Percentiles rank a stretch among this genome's conserved stretches.
These are phyloP conservation scores for Eupristina koningsbergeri DNA, from an alignment of 1,140 invertebrate genomes.

Conservation along the genomic window DNA sequence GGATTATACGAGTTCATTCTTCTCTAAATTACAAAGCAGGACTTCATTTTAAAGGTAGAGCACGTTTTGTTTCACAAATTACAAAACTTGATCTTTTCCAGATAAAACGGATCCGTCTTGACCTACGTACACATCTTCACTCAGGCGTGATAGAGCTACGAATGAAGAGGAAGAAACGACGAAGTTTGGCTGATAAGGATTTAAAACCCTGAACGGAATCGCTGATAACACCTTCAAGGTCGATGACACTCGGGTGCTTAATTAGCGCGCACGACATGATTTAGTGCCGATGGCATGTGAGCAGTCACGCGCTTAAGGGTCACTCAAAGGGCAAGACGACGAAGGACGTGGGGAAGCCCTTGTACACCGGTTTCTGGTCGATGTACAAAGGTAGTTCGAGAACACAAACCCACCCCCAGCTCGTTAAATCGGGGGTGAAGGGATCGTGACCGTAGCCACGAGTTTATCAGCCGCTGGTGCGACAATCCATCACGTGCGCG, in stretches of 20 bases:
- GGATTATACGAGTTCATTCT: no score
- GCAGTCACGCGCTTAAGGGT: slow-evolving; percentile 28
- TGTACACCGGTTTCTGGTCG: neutral
- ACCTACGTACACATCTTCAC: neutral
- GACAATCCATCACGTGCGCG: slow-evolving; percentile 21
- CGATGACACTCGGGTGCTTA: slow-evolving; percentile 25
- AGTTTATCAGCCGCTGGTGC: slow-evolving; percentile 25
- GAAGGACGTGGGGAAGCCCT: neutral
- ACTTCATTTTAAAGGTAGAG: neutral
- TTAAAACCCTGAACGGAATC: neutral
- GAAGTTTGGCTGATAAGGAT: neutral
- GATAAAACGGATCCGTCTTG: neutral
- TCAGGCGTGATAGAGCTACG: neutral
- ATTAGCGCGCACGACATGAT: slow-evolving; percentile 7
- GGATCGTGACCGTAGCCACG: neutral
- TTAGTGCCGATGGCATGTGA: slow-evolving; percentile 11
- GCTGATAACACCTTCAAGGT: slow-evolving; percentile 14
- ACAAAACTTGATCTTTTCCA: neutral
- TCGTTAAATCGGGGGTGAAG: slow-evolving; percentile 24
- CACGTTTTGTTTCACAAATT: slow-evolving; percentile 3
- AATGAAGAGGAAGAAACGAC: slow-evolving; percentile 1
- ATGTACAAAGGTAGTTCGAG: neutral
- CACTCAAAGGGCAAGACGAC: neutral
- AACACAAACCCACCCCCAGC: neutral
- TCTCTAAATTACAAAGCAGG: no score